Evolutionary conservation across 2,797 vertebrate species (phyloP).

Genomic region (Austrolebias charrua): DNA sequence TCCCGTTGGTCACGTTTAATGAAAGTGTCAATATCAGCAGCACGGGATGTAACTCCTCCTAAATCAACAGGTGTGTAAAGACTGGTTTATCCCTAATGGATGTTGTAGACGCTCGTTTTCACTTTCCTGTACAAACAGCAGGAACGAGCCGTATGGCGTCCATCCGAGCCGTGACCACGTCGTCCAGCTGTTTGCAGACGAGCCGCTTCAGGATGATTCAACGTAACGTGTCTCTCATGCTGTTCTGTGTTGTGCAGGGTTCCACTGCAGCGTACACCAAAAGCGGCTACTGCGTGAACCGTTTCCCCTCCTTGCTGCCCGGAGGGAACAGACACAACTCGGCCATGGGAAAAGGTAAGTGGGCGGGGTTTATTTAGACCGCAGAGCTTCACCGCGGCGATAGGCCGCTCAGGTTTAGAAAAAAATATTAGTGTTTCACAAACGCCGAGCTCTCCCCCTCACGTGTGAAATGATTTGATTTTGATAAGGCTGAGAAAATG

Average conservation of each 20-base stretch:
- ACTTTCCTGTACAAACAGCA: neutral
- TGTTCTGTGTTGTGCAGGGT: conserved; percentile 76
- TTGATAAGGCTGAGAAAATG: neutral
- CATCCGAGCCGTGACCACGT: too few relatives aligned
- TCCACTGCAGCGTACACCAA: conserved; percentile 94
- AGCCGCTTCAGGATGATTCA: neutral
- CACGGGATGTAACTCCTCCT: neutral
- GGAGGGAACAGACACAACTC: conserved; percentile 91
- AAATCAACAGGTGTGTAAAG: neutral
- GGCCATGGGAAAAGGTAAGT: conserved; percentile 87
- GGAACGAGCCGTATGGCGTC: neutral
- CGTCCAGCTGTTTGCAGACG: too few relatives aligned
- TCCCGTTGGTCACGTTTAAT: too few relatives aligned
- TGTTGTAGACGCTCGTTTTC: neutral
- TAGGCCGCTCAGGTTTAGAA: neutral
- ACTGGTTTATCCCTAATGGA: neutral
- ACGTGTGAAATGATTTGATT: conserved; percentile 1
- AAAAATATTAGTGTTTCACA: neutral
- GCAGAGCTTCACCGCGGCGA: neutral
- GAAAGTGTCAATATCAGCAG: neutral
- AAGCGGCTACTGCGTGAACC: conserved; percentile 94
- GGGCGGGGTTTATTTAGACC: conserved; percentile 1
- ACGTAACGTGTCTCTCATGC: conserved; percentile 5
- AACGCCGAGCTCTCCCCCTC: neutral
- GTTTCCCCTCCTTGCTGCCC: conserved; percentile 92